Evolutionary conservation across 2,113 vertebrate genomes (phyloP).

Genomic region (Chitala chitala): DNA sequence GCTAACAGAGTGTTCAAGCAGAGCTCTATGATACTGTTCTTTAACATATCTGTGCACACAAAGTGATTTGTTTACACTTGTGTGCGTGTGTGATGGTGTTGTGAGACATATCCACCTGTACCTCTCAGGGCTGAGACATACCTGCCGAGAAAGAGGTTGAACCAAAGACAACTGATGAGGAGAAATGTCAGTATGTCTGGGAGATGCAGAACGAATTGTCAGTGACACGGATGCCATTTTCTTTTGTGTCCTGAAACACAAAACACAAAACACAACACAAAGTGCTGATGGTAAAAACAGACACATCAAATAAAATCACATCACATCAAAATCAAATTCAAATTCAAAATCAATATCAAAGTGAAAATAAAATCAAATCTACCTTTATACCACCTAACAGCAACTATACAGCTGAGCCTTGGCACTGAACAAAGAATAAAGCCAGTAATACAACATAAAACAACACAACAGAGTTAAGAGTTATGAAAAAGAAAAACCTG

Average conservation of each 20-base stretch:
- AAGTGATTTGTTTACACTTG: background rate
- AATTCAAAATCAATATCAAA: too few species aligned
- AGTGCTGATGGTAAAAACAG: background rate
- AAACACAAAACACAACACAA: background rate
- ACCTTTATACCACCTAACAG: too few species aligned
- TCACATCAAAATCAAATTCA: too few species aligned
- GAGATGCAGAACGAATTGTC: constrained; percentile 84
- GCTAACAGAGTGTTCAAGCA: background rate
- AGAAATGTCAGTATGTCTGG: constrained; percentile 63
- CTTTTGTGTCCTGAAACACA: constrained; percentile 76
- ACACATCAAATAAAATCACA: too few species aligned
- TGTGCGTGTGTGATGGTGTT: constrained; percentile 17
- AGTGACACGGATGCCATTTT: constrained; percentile 91
- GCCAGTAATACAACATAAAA: too few species aligned
- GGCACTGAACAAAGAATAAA: too few species aligned
- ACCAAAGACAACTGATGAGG: constrained; percentile 82
- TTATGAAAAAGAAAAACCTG: too few species aligned
- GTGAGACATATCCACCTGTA: background rate
- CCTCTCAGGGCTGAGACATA: background rate
- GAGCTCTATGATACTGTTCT: background rate
- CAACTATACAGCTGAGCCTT: too few species aligned
- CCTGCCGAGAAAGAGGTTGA: constrained; percentile 76
- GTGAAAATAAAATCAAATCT: too few species aligned
- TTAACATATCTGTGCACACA: background rate
- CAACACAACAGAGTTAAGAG: too few species aligned